Conservation (phyloP, 1,140 invertebrate genomes). For the Pollicipes pollicipes region DNA sequence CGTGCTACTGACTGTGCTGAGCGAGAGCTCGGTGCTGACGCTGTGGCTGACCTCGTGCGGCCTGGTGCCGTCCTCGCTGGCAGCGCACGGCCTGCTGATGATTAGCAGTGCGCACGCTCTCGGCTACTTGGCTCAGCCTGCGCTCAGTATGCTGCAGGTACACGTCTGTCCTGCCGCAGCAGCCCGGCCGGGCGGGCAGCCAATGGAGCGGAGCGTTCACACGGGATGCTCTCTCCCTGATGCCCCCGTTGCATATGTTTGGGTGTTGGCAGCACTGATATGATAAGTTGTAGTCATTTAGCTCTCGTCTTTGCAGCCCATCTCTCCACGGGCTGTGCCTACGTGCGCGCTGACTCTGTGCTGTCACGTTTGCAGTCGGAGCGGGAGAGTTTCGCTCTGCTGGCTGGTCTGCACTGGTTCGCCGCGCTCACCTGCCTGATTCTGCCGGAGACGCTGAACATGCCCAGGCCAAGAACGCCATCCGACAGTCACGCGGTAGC, state of each 20-base stretch:
- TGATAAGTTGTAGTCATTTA: too few species aligned
- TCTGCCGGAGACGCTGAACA: neutral
- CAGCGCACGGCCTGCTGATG: neutral
- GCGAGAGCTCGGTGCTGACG: neutral
- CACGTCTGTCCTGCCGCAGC: too few species aligned
- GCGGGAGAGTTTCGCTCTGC: too few species aligned
- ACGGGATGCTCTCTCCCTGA: too few species aligned
- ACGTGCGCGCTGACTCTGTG: too few species aligned
- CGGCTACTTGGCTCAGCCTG: neutral
- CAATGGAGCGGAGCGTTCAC: too few species aligned
- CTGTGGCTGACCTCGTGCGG: neutral
- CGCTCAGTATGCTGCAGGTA: neutral
- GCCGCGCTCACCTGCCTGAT: neutral
- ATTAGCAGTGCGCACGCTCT: neutral
- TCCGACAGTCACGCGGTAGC: neutral
- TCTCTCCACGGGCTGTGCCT: too few species aligned
- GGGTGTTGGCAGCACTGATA: too few species aligned
- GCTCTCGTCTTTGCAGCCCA: too few species aligned
- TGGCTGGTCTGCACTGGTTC: neutral
- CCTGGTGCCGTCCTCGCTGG: neutral
- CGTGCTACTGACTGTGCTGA: neutral
- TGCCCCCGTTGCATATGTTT: too few species aligned
- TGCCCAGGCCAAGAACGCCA: too few species aligned
- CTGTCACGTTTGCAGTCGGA: neutral
- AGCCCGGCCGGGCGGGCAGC: too few species aligned